Conservation (phyloP, 2,797 vertebrate genomes). For the Botia almorhae region DNA sequence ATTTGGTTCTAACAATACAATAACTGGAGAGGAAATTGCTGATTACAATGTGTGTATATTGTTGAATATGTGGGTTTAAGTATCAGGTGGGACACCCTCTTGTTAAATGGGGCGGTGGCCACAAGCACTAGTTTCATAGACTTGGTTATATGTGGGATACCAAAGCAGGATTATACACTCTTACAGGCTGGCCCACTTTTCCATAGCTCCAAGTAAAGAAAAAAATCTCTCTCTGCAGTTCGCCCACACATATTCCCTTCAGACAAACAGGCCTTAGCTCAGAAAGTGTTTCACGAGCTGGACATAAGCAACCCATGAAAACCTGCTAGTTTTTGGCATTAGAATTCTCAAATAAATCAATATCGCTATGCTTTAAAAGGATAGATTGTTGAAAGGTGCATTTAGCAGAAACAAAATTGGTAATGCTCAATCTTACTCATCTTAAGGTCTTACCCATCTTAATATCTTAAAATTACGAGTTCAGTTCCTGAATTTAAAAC, state of each 20-base stretch:
- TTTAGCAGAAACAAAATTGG: not conserved
- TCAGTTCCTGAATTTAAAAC: not conserved
- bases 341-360: not conserved
- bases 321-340: not conserved
- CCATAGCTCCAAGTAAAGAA: conserved; percentile 42
- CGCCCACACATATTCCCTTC: conserved; percentile 52
- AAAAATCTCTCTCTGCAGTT: conserved; percentile 45
- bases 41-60: conserved; percentile 2
- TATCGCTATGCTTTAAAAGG: not conserved
- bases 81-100: conserved; percentile 1
- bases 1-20: conserved; percentile 3
- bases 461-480: no score
- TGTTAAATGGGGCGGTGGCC: conserved; percentile 12
- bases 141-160: conserved; percentile 14
- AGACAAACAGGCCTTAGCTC: conserved; percentile 50
- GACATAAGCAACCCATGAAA: conserved; percentile 22
- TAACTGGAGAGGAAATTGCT: conserved; percentile 27
- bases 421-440: not conserved
- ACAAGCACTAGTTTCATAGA: conserved; percentile 17
- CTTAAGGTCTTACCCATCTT: no score
- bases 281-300: conserved; percentile 40
- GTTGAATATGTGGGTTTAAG: not conserved
- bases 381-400: not conserved
- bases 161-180: conserved; percentile 36
- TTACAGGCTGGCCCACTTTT: conserved; percentile 48